These are phyloP conservation scores for Agelas oroides DNA, from an alignment of 37 sponge, comb jelly and placozoan genomes.

Conservation along the genomic window DNA sequence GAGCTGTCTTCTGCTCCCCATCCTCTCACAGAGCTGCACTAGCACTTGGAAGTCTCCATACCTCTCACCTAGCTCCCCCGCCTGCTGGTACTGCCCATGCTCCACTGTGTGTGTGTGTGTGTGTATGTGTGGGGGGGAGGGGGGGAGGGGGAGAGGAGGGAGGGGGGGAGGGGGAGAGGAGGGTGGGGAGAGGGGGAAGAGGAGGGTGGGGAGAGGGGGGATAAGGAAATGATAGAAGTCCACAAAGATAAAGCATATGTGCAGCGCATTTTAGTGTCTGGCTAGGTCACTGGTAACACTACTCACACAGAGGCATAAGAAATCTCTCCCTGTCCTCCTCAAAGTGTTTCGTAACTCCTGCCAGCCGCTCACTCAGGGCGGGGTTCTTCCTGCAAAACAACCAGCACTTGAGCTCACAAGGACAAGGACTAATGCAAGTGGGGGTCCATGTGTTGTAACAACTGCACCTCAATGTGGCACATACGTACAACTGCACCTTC, in stretches of 20 bases:
- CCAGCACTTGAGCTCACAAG: background rate
- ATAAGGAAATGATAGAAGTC: background rate
- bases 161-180: background rate
- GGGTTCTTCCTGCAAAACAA: background rate
- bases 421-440: no score
- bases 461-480: no score
- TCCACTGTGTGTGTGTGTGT: slow-evolving; percentile 16
- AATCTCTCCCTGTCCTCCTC: slow-evolving; percentile 25
- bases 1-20: slow-evolving; percentile 42
- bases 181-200: no score
- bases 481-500: no score
- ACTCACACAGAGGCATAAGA: slow-evolving; percentile 51
- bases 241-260: background rate
- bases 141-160: slow-evolving; percentile 23
- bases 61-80: slow-evolving; percentile 74
- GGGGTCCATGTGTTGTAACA: no score
- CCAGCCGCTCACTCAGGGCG: background rate
- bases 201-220: background rate
- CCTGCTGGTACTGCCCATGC: slow-evolving; percentile 52
- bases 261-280: no score
- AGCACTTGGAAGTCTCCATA: slow-evolving; percentile 72
- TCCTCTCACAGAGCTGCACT: slow-evolving; percentile 63
- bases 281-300: no score
- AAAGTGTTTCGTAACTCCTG: slow-evolving; percentile 19
- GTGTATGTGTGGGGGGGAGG: slow-evolving; percentile 1